phyloP scores from a whole-genome alignment of 1,140 invertebrate genomes.

The Pachyrhynchus sulphureomaculatus region DNA sequence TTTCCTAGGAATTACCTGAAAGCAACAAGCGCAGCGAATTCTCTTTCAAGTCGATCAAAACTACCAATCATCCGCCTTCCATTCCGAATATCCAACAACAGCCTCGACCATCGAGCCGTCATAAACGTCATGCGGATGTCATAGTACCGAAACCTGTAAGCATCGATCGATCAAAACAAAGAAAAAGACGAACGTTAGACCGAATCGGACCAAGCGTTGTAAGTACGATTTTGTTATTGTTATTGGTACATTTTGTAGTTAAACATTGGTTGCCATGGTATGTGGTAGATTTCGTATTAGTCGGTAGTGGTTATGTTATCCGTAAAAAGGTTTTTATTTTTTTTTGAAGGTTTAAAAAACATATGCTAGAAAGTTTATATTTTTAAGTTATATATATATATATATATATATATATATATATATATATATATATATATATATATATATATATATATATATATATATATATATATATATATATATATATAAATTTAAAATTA shows the following conservation, averaged over 20 bases:
- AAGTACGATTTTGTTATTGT: slow-evolving; percentile 42
- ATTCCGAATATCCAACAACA: slow-evolving; percentile 16
- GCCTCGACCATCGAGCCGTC: slow-evolving; percentile 38
- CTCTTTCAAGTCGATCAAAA: slow-evolving; percentile 35
- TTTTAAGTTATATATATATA: no score
- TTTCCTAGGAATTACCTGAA: slow-evolving; percentile 45
- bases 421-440: no score
- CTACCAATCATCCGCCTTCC: slow-evolving; percentile 9
- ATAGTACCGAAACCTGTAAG: slow-evolving; percentile 30
- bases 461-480: no score
- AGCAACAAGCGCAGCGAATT: slow-evolving; percentile 35
- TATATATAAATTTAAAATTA: no score
- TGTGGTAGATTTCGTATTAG: neutral
- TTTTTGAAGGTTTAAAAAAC: neutral
- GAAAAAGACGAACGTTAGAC: slow-evolving; percentile 58
- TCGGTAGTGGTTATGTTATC: neutral
- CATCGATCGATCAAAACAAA: slow-evolving; percentile 50
- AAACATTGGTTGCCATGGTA: neutral
- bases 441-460: no score
- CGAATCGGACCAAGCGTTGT: slow-evolving; percentile 58
- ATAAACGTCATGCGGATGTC: slow-evolving; percentile 40
- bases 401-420: no score
- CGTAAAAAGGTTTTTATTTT: slow-evolving; percentile 1
- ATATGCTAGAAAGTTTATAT: no score
- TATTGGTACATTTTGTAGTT: neutral